These are phyloP conservation scores for Opisthograptis luteolata DNA, from an alignment of 2,888 invertebrate species.

Conservation along the genomic window DNA sequence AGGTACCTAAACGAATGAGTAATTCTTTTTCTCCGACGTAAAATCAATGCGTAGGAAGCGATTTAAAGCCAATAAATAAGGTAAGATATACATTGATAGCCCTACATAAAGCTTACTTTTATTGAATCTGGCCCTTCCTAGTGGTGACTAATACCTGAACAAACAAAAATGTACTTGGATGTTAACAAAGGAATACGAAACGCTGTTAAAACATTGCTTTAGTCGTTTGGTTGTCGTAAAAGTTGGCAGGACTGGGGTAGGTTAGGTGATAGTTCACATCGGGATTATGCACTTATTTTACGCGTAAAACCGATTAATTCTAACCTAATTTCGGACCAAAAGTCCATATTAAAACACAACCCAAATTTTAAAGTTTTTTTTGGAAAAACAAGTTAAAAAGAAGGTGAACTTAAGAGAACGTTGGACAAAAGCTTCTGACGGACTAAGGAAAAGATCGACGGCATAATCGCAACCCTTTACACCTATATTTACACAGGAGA, in stretches of 20 bases:
- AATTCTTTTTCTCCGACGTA: constrained; percentile 29
- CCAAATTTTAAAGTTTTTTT: no score
- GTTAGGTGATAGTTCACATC: no score
- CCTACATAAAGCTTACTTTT: constrained; percentile 36
- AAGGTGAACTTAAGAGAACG: no score
- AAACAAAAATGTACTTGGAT: constrained; percentile 19
- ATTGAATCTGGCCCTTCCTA: constrained; percentile 36
- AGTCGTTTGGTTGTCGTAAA: no score
- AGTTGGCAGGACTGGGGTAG: no score
- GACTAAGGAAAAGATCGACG: no score
- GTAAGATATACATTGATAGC: constrained; percentile 40
- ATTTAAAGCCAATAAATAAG: constrained; percentile 43
- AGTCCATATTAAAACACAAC: no score
- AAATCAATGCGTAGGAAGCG: constrained; percentile 39
- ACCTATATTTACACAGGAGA: constrained; percentile 2
- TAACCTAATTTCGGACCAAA: no score
- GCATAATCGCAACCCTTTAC: background rate
- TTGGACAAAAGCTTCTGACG: no score
- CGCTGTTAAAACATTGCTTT: background rate
- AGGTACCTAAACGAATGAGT: constrained; percentile 36
- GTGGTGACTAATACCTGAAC: constrained; percentile 25
- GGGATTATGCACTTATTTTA: no score
- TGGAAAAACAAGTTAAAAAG: no score
- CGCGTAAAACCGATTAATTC: no score
- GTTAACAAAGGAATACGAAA: constrained; percentile 14